Base-by-base conservation (phyloP, 2,797 vertebrate species). In the Epinephelus malabaricus region DNA sequence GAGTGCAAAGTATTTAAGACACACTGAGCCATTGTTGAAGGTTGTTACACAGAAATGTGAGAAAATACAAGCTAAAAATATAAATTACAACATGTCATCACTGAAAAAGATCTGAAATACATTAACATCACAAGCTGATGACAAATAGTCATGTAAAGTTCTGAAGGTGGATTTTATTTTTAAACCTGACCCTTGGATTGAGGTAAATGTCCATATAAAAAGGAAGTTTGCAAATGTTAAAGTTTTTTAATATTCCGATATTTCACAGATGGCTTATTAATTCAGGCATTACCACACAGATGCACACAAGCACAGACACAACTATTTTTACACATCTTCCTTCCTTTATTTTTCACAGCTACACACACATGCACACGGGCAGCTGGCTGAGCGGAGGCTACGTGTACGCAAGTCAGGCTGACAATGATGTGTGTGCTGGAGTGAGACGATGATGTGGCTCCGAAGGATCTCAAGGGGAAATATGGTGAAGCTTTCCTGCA, bases 391-490 rank as follows among this genome's bases (percentile, higher is more conserved):
- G 72, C 53, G 64, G 69, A 81, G 66, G 66, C 63, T 73, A 53
- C 6, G 45, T 61, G 3, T 45, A 53, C 2, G n/a, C 47, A 74
- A 70, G 81, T 73, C 76, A 77, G 73, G 55, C 70, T 76, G 77
- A 81, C 77, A 79, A 64, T 85, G 82, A 92, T 76, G 84, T 82
- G 86, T 79, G 73, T 77, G 79, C 85, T 83, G 80, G 78, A 89
- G 88, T 82, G 88, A 92, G 78, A 91, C 87, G 27, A 83, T 69
- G 62, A 88, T 69, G 62, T 49, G 58, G 53, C 74, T 84, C 55
- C 55, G 38, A 61, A 86, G 82, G 69, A 86, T 85, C 88, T 91
- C 89, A 58, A 58, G 76, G 88, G 91, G 90, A 90, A 86, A 91
- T 81, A 86, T 72, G 69, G 72, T 65, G 74, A 72, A 40, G 82